Percentiles rank a stretch among this genome's conserved stretches.
Evolutionary conservation across 2,888 invertebrate species (phyloP).

Genomic region (Elysia crispata): DNA sequence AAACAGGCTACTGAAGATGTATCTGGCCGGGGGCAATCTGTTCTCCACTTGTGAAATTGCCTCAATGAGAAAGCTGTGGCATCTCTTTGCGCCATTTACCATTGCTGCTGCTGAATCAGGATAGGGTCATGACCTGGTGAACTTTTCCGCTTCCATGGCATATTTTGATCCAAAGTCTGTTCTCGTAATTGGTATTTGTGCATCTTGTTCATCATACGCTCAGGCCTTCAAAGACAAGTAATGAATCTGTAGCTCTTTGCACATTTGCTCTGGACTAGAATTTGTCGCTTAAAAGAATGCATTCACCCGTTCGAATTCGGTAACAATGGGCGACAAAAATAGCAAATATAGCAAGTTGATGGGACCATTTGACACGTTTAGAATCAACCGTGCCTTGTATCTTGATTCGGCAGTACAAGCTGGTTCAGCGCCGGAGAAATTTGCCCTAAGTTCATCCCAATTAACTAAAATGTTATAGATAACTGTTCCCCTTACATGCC

Average conservation of each 20-base stretch:
- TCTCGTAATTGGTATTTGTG: background rate
- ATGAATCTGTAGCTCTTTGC: background rate
- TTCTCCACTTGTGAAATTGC: background rate
- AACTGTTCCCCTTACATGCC: slow-evolving; percentile 38
- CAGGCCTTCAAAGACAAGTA: too few relatives aligned
- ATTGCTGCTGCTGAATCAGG: too few relatives aligned
- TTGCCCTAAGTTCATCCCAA: slow-evolving; percentile 30
- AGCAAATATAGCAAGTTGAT: slow-evolving; percentile 22
- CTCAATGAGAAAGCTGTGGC: background rate
- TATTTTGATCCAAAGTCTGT: background rate
- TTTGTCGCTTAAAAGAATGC: slow-evolving; percentile 16
- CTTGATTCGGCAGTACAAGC: background rate
- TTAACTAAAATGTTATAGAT: slow-evolving; percentile 29
- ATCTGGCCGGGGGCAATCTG: background rate
- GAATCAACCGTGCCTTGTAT: slow-evolving; percentile 31
- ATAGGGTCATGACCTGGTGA: background rate
- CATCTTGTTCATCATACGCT: background rate
- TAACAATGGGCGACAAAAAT: slow-evolving; percentile 9
- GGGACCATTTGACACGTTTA: slow-evolving; percentile 20
- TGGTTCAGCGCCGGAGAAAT: slow-evolving; percentile 21
- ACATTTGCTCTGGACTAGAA: background rate
- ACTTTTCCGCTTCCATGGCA: background rate
- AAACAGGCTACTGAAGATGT: background rate
- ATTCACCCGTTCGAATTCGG: slow-evolving; percentile 33
- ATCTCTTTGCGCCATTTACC: background rate